Base-by-base conservation (phyloP, 1,140 invertebrate species). In the Drosophila kohkoa region DNA sequence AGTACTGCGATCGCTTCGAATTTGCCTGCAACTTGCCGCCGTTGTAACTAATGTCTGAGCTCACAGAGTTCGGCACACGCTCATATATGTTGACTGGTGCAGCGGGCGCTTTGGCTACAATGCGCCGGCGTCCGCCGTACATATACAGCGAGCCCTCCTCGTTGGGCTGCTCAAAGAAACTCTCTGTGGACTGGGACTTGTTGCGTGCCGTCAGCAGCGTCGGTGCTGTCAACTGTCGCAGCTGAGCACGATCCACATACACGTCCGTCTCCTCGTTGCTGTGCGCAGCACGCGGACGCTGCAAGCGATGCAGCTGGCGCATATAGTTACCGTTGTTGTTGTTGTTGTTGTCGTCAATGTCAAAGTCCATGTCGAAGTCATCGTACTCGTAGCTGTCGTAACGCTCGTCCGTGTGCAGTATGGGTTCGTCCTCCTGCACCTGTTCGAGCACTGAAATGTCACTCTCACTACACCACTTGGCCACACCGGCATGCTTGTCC, bases 391-490 rank as follows among this genome's bases (percentile, higher is more conserved):
- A 79, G 75, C 82, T 87, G 75, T 89, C 85, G 35, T 88, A 81
- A 1, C 77, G 80, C 58, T 81, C 75, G 67, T 75, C 76, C 16
- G 58, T 64, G 7, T 62, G 45, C 45, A 46, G 32, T 35, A 11
- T 68, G 16, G 65, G 41, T 25, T 73, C 66, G 45, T 70, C 65
- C 55, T 82, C 77, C 46, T 77, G 81, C 41, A 81, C 86, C 48
- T 86, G 76, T 64, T 90, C 87, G 46, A 92, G 81, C 75, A 90
- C 76, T 10, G 90, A 92, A 16, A 92, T 72, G 45, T 92, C 91
- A 64, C 91, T 92, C 74, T 92, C 91, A 58, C 91, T 92, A 62
- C 91, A 91, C 91, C 91, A 92, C 72, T 92, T 92, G 43, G 80
- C 78, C 72, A 91, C 59, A 41, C 78, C 85, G 11, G 20, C 45